A percentile compares a stretch with the other conserved stretches of the same genome.
phyloP scores from a whole-genome alignment of 1,140 invertebrate species.

The Drosophila sturtevanti region DNA sequence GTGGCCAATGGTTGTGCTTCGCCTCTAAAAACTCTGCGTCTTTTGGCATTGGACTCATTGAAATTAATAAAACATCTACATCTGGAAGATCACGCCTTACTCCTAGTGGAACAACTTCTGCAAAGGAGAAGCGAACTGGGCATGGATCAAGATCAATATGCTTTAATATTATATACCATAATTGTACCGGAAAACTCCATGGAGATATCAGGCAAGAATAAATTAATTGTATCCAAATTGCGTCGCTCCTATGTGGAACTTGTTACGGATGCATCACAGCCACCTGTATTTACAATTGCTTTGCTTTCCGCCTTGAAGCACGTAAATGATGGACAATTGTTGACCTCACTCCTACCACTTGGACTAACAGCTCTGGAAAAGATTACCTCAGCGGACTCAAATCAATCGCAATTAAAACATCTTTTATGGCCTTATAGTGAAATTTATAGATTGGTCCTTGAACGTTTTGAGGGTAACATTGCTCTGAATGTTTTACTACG shows the following conservation, averaged over 20 bases:
- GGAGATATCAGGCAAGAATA: constrained; percentile 26
- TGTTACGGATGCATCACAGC: constrained; percentile 38
- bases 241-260: constrained; percentile 31
- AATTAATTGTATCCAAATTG: constrained; percentile 47
- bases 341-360: constrained; percentile 82
- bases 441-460: constrained; percentile 61
- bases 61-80: constrained; percentile 20
- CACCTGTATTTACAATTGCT: constrained; percentile 42
- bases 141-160: constrained; percentile 86
- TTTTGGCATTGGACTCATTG: constrained; percentile 65
- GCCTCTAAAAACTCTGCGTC: constrained; percentile 72
- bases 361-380: constrained; percentile 51
- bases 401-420: constrained; percentile 39
- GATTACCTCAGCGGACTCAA: constrained; percentile 2
- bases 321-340: constrained; percentile 83
- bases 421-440: constrained; percentile 54
- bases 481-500: constrained; percentile 44
- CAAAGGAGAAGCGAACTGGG: constrained; percentile 84
- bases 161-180: constrained; percentile 83
- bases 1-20: constrained; percentile 58
- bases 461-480: constrained; percentile 53
- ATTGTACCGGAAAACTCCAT: constrained; percentile 29
- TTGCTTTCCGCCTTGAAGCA: constrained; percentile 83
- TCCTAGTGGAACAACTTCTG: constrained; percentile 58
- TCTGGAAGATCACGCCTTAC: constrained; percentile 33